Conservation (phyloP, 2,888 invertebrate genomes). For the Ariolimax columbianus region DNA sequence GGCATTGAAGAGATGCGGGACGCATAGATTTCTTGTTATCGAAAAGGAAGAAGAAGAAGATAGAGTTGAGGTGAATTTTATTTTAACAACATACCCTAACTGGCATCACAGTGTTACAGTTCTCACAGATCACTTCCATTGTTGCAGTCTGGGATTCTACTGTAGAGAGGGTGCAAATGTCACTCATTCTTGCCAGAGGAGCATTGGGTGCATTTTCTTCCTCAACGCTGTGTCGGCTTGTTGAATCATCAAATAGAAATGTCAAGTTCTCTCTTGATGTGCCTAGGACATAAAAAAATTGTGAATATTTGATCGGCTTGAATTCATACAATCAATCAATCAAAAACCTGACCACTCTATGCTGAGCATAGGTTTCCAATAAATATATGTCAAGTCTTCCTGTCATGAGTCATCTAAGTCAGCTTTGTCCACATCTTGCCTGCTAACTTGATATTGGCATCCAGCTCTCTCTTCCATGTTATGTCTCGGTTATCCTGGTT, state of each 20-base stretch:
- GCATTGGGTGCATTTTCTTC: slow-evolving; percentile 66
- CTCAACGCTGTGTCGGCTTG: slow-evolving; percentile 50
- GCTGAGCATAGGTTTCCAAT: too few species aligned
- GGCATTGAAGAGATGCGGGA: too few species aligned
- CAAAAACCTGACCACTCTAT: too few species aligned
- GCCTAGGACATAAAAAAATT: slow-evolving; percentile 51
- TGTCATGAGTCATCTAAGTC: too few species aligned
- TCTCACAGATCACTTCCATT: slow-evolving; percentile 76
- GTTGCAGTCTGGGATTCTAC: slow-evolving; percentile 71
- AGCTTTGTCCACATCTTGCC: too few species aligned
- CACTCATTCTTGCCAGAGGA: slow-evolving; percentile 79
- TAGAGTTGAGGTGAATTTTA: neutral
- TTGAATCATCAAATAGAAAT: slow-evolving; percentile 53
- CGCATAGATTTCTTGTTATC: too few species aligned
- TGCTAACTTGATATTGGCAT: too few species aligned
- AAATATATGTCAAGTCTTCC: too few species aligned
- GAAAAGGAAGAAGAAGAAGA: neutral
- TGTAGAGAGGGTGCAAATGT: slow-evolving; percentile 72
- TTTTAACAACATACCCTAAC: slow-evolving; percentile 56
- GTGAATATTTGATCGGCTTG: neutral
- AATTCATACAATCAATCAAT: too few species aligned
- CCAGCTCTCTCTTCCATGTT: too few species aligned
- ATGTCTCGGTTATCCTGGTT: too few species aligned
- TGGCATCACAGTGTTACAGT: slow-evolving; percentile 76
- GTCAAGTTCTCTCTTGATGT: slow-evolving; percentile 74